A percentile compares a stretch with the other conserved stretches of the same genome.
phyloP scores from a whole-genome alignment of 2,113 vertebrate species.

The Laterallus jamaicensis region DNA sequence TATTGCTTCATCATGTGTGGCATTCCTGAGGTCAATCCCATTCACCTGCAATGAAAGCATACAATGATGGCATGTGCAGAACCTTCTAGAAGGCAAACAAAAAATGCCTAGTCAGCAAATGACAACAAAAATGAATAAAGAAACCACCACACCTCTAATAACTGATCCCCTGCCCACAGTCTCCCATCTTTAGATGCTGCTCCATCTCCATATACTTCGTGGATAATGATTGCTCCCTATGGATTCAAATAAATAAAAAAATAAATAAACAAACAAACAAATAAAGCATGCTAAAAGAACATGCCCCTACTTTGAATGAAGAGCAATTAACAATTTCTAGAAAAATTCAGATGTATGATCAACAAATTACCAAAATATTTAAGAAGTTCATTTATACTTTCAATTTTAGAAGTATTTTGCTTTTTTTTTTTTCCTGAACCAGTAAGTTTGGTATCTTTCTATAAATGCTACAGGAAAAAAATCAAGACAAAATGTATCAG shows the following conservation, averaged over 20 bases:
- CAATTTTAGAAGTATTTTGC: neutral
- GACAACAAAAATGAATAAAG: neutral
- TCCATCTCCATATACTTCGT: constrained; percentile 97
- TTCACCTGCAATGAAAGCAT: constrained; percentile 81
- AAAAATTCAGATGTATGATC: neutral
- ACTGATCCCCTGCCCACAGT: constrained; percentile 97
- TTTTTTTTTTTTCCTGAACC: neutral
- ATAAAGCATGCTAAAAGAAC: neutral
- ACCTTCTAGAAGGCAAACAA: neutral
- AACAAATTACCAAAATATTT: neutral
- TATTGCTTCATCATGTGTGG: constrained; percentile 95
- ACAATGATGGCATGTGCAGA: neutral
- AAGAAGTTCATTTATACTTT: neutral
- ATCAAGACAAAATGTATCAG: neutral
- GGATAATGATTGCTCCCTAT: constrained; percentile 96
- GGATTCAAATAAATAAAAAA: neutral
- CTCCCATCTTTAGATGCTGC: constrained; percentile 96
- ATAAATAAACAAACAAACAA: neutral
- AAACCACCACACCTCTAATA: constrained; percentile 85
- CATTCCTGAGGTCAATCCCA: constrained; percentile 88
- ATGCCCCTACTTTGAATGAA: neutral
- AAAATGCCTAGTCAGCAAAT: neutral
- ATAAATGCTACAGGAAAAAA: neutral
- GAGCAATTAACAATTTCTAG: neutral
- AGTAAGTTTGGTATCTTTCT: neutral